phyloP scores from a whole-genome alignment of 2,888 invertebrate genomes.

The Hemaris fuciformis region DNA sequence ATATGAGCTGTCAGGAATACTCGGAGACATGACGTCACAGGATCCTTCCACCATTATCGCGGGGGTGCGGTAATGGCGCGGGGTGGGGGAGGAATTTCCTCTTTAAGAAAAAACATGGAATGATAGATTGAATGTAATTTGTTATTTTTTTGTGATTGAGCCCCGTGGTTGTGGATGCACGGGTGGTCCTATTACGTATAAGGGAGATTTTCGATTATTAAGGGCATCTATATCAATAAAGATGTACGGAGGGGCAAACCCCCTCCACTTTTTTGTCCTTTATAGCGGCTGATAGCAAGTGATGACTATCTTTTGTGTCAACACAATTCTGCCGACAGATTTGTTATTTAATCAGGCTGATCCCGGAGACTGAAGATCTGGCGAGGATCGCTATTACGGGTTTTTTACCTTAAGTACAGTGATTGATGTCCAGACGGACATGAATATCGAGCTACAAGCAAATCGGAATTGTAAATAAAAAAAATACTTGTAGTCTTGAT shows the following conservation, averaged over 20 bases:
- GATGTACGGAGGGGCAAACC: neutral
- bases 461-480: too few relatives aligned
- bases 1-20: neutral
- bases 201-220: neutral
- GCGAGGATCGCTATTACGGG: too few relatives aligned
- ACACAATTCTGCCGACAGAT: too few relatives aligned
- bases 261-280: too few relatives aligned
- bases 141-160: slow-evolving; percentile 4
- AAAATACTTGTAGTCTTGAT: too few relatives aligned
- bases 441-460: too few relatives aligned
- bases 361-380: too few relatives aligned
- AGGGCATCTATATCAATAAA: neutral
- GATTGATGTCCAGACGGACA: too few relatives aligned
- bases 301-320: too few relatives aligned
- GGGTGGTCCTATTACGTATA: neutral
- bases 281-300: too few relatives aligned
- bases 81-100: neutral
- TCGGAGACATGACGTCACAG: slow-evolving; percentile 23
- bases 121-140: slow-evolving; percentile 10
- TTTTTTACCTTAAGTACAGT: too few relatives aligned
- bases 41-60: slow-evolving; percentile 29
- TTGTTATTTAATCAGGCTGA: too few relatives aligned
- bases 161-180: neutral
- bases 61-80: slow-evolving; percentile 24
- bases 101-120: neutral